These are phyloP conservation scores for Proisotoma minuta DNA, from an alignment of 2,888 invertebrate species.

Conservation along the genomic window DNA sequence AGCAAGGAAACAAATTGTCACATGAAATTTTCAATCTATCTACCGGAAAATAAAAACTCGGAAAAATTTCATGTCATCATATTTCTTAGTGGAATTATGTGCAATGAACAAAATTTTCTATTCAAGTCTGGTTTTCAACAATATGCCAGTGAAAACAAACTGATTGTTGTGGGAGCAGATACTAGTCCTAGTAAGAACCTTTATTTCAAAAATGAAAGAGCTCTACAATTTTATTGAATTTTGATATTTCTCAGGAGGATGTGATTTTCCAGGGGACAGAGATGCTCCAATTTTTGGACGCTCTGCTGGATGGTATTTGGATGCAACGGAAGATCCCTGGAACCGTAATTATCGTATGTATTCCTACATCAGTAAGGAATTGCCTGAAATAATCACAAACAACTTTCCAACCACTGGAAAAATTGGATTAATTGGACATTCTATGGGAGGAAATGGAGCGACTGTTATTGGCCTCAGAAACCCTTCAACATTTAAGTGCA, in stretches of 20 bases:
- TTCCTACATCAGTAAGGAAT: slow-evolving; percentile 81
- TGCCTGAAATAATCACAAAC: slow-evolving; percentile 66
- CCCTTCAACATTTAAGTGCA: slow-evolving; percentile 49
- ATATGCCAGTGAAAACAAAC: slow-evolving; percentile 75
- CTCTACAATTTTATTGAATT: too few species aligned
- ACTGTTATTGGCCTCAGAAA: slow-evolving; percentile 20
- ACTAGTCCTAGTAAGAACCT: slow-evolving; percentile 70
- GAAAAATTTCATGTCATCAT: slow-evolving; percentile 58
- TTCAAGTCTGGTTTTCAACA: slow-evolving; percentile 91
- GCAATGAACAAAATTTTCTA: slow-evolving; percentile 91
- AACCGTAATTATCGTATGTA: slow-evolving; percentile 88
- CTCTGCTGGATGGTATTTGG: slow-evolving; percentile 92
- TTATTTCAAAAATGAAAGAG: too few species aligned
- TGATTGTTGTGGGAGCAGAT: slow-evolving; percentile 87
- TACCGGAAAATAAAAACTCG: slow-evolving; percentile 67
- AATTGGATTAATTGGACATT: slow-evolving; percentile 28
- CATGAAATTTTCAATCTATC: slow-evolving; percentile 87
- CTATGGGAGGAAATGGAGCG: slow-evolving; percentile 30
- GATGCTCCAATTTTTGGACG: slow-evolving; percentile 90
- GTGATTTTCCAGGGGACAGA: slow-evolving; percentile 83
- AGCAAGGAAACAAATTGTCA: slow-evolving; percentile 72
- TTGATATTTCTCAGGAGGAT: slow-evolving; percentile 43
- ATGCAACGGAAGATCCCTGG: slow-evolving; percentile 87
- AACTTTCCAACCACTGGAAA: slow-evolving; percentile 62
- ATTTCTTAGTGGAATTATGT: slow-evolving; percentile 86